A percentile compares a stretch with the other conserved stretches of the same genome.
phyloP scores from a whole-genome alignment of 2,797 vertebrate species.

The Lagodon rhomboides region DNA sequence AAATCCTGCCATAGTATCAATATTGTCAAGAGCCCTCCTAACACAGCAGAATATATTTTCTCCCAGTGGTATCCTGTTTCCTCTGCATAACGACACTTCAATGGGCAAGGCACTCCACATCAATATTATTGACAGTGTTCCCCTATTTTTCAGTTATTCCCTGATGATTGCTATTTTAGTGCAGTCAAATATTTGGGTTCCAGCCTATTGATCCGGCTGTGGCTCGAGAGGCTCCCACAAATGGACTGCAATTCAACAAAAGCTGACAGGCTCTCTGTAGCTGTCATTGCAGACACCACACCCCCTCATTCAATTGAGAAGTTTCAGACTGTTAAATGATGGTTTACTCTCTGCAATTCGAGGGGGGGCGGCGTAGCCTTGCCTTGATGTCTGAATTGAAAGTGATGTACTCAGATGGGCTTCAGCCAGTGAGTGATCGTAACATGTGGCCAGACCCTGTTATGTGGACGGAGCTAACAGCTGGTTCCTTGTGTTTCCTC shows the following conservation, averaged over 20 bases:
- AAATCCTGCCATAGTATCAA: background rate
- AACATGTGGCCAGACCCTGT: conserved; percentile 12
- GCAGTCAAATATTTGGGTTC: conserved; percentile 65
- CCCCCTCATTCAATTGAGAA: conserved; percentile 33
- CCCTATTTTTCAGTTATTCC: conserved; percentile 36
- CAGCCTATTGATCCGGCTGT: conserved; percentile 53
- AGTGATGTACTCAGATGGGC: conserved; percentile 21
- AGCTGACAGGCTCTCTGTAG: conserved; percentile 42
- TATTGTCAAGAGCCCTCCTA: conserved; percentile 7
- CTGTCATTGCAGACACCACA: conserved; percentile 21
- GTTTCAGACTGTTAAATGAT: conserved; percentile 52
- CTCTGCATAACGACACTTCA: conserved; percentile 37
- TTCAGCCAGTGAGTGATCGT: conserved; percentile 26
- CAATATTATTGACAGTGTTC: conserved; percentile 45
- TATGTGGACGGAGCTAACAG: background rate
- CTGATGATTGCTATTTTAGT: conserved; percentile 51
- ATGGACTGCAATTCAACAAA: conserved; percentile 42
- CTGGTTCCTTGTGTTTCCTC: conserved; percentile 13
- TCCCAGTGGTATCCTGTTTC: conserved; percentile 23
- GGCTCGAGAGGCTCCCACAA: conserved; percentile 41
- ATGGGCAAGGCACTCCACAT: conserved; percentile 29
- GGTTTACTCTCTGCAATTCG: conserved; percentile 45
- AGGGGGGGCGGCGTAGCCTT: conserved; percentile 1
- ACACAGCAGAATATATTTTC: conserved; percentile 22
- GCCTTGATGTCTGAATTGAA: conserved; percentile 43